Percentiles rank a stretch among this genome's conserved stretches.
These are phyloP conservation scores for Xanthia icteritia DNA, from an alignment of 2,888 invertebrate genomes.

Conservation along the genomic window DNA sequence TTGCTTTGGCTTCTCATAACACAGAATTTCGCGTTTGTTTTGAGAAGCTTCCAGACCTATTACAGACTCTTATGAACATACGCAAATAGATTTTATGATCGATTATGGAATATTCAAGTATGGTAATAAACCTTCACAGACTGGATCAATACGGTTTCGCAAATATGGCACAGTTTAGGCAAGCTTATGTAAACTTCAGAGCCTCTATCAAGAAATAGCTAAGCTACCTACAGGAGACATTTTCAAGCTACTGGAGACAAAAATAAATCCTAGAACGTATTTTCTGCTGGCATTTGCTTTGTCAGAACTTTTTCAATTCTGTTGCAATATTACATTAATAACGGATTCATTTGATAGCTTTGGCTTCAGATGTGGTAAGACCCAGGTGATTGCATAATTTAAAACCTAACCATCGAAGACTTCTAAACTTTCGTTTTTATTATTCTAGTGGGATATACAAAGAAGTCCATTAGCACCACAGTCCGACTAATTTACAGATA, in stretches of 20 bases:
- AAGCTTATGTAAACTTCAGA: constrained; percentile 24
- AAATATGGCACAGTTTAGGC: constrained; percentile 40
- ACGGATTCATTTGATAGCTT: not conserved
- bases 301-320: not conserved
- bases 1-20: not conserved
- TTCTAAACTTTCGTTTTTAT: constrained; percentile 27
- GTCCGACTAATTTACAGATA: constrained; percentile 18
- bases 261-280: not conserved
- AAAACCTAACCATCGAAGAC: not conserved
- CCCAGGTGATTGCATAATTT: constrained; percentile 4
- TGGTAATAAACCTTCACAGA: constrained; percentile 44
- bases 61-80: constrained; percentile 6
- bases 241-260: not conserved
- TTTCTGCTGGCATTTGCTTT: too few species aligned
- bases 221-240: not conserved
- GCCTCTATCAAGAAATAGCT: constrained; percentile 5
- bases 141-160: constrained; percentile 43
- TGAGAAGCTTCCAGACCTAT: not conserved
- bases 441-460: constrained; percentile 31
- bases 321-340: not conserved
- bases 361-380: not conserved
- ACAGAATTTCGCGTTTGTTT: constrained; percentile 21
- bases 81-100: constrained; percentile 50
- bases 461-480: constrained; percentile 41
- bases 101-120: constrained; percentile 43